Evolutionary conservation across 2,888 invertebrate genomes (phyloP).

Genomic region (Macaria notata): DNA sequence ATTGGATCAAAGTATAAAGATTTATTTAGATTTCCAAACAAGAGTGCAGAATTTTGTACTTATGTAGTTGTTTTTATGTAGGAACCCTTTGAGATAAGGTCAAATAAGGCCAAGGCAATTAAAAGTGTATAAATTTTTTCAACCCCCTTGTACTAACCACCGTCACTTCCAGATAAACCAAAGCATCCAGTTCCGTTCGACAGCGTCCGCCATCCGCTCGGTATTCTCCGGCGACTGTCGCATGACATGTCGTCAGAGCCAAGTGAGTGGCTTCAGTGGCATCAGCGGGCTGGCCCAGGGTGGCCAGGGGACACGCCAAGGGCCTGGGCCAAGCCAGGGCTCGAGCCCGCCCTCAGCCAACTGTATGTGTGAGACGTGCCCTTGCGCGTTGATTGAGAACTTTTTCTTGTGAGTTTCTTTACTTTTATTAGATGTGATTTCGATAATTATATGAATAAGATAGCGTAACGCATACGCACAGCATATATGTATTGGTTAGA

Average conservation of each 20-base stretch:
- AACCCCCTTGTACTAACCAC: no score
- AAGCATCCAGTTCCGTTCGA: constrained; percentile 39
- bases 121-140: no score
- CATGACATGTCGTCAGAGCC: constrained; percentile 42
- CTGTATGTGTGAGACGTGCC: constrained; percentile 54
- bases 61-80: no score
- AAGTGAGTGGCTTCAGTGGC: constrained; percentile 29
- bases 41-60: no score
- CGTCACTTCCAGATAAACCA: constrained; percentile 36
- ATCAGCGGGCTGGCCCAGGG: constrained; percentile 7
- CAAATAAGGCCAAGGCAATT: no score
- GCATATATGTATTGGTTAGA: no score
- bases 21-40: no score
- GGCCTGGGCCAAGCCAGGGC: constrained; percentile 2
- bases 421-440: no score
- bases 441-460: no score
- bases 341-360: not conserved
- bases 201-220: constrained; percentile 47
- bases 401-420: constrained; percentile 25
- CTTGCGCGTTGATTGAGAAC: constrained; percentile 48
- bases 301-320: not conserved
- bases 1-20: no score
- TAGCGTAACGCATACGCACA: no score
- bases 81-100: no score
- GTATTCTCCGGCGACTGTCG: constrained; percentile 56